Evolutionary conservation across 2,113 vertebrate species (phyloP).

Genomic region (Mustelus asterias): DNA sequence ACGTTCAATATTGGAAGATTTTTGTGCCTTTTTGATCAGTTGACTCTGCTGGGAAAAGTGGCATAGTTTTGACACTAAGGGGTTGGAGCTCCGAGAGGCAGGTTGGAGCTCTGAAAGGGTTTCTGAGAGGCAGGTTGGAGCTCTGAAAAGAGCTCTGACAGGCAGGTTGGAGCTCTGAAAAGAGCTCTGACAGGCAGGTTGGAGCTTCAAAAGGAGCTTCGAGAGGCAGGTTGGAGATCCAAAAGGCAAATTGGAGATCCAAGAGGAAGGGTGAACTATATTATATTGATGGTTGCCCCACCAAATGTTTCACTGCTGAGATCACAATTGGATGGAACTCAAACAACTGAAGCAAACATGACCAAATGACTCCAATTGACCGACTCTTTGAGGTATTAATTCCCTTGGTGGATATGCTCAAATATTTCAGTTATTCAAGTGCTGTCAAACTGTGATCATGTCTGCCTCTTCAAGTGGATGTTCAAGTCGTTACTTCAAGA

Average conservation of each 20-base stretch:
- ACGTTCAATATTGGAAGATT: not conserved
- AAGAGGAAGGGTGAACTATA: not conserved
- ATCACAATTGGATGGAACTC: not conserved
- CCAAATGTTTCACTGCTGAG: not conserved
- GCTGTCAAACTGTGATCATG: not conserved
- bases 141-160: no score
- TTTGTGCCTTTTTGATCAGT: not conserved
- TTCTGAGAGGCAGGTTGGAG: no score
- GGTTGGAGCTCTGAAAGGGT: not conserved
- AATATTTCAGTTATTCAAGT: not conserved
- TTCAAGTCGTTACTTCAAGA: not conserved
- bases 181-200: no score
- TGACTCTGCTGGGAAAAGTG: not conserved
- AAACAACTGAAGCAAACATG: not conserved
- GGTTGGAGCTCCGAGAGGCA: not conserved
- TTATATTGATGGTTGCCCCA: not conserved
- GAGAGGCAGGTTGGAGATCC: not conserved
- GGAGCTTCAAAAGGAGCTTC: no score
- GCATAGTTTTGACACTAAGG: not conserved
- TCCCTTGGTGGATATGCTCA: not conserved
- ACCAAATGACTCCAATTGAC: not conserved
- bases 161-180: no score
- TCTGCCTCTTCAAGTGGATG: not conserved
- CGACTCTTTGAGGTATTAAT: not conserved
- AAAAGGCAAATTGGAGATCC: no score